phyloP scores from a whole-genome alignment of 2,888 invertebrate genomes.

The Archips crataeganus region DNA sequence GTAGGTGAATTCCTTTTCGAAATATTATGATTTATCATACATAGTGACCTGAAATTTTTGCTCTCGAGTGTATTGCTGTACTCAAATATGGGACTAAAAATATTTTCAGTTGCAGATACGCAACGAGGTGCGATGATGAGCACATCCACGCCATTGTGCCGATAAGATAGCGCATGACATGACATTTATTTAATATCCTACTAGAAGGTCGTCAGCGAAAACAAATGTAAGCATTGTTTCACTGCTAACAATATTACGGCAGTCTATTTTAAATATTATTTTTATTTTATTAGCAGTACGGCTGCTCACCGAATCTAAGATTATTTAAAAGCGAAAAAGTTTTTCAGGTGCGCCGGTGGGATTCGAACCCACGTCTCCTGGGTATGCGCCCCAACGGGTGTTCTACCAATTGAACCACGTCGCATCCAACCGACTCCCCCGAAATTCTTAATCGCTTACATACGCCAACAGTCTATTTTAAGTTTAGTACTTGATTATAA shows the following conservation, averaged over 20 bases:
- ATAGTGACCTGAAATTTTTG: too few relatives aligned
- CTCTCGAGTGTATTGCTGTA: not conserved
- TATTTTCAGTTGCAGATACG: not conserved
- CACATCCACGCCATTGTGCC: not conserved
- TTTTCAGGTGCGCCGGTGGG: too few relatives aligned
- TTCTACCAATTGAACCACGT: too few relatives aligned
- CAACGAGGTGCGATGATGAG: not conserved
- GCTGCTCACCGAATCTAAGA: too few relatives aligned
- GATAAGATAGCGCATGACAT: slow-evolving; percentile 14
- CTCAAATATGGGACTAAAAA: not conserved
- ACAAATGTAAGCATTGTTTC: not conserved
- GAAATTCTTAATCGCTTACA: too few relatives aligned
- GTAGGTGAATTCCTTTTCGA: too few relatives aligned
- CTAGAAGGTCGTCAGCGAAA: slow-evolving; percentile 9
- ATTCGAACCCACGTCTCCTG: too few relatives aligned
- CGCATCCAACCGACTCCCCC: too few relatives aligned
- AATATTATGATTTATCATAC: too few relatives aligned
- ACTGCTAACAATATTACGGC: not conserved
- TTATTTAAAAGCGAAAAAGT: too few relatives aligned
- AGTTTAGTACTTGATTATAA: not conserved
- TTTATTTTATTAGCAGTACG: too few relatives aligned
- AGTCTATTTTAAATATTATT: not conserved
- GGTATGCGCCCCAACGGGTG: too few relatives aligned
- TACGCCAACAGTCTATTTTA: not conserved
- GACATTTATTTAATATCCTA: slow-evolving; percentile 11